These are phyloP conservation scores for Micromussa lordhowensis DNA, from an alignment of 92 coral and sea anemone genomes.

Conservation along the genomic window DNA sequence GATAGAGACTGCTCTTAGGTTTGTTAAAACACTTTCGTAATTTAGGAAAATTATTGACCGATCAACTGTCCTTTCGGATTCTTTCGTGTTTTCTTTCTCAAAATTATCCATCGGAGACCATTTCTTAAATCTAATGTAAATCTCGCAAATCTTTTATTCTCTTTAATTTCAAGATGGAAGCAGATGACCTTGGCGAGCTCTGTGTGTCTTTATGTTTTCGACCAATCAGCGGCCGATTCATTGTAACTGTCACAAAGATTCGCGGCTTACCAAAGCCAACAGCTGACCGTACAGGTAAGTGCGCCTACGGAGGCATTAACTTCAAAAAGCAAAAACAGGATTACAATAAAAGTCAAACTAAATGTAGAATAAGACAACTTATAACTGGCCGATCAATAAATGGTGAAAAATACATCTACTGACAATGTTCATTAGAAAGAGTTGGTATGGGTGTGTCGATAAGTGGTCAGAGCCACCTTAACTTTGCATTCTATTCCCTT, in stretches of 20 bases:
- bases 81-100: not conserved
- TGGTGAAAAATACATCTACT: not conserved
- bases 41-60: too few relatives aligned
- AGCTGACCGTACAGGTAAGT: constrained; percentile 87
- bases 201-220: constrained; percentile 97
- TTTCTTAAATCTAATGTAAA: not conserved
- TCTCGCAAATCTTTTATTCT: not conserved
- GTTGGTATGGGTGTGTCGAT: not conserved
- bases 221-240: constrained; percentile 99
- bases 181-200: constrained; percentile 78
- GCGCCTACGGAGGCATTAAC: not conserved
- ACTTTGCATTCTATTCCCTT: not conserved
- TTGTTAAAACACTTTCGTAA: too few relatives aligned
- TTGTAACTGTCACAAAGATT: constrained; percentile 86
- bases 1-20: too few relatives aligned
- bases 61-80: too few relatives aligned
- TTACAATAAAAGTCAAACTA: too few relatives aligned
- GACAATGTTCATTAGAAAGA: not conserved
- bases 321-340: not conserved
- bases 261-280: constrained; percentile 81
- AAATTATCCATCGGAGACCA: not conserved
- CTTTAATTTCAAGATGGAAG: constrained; percentile 61
- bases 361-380: too few relatives aligned
- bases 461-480: not conserved
- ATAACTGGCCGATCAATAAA: not conserved